Base-by-base conservation (phyloP, 2,113 vertebrate species). In the Anoplopoma fimbria region DNA sequence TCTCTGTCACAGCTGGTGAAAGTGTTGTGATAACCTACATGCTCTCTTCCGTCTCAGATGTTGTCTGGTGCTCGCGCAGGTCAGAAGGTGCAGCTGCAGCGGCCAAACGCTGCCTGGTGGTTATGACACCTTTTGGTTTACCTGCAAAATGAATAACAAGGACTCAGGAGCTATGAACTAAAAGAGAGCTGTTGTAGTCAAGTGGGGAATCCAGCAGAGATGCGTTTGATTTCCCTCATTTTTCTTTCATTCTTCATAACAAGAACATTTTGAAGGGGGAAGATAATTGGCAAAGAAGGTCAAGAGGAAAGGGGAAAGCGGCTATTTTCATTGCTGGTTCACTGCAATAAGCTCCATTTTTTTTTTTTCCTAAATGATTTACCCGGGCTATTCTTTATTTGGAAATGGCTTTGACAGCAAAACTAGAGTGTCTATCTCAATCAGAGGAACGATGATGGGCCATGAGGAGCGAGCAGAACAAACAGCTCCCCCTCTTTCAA, bases 261-360 rank as follows among this genome's bases (percentile, higher is more conserved):
- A 29, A 74, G 60, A 81, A 88, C 74, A 63, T 53, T 75, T 86
- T 88, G 63, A 79, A 53, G 36, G 40, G 71, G 40, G 40, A 49
- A 34, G 19, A 76, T 86, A 63, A 89, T 87, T 81, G 70, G 89
- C 68, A 70, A 63, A 79, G 75, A 77, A 51, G 81, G 67, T 69
- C 72, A 75, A 71, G 57, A 79, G 57, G 29, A 89, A 36, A 65
- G 25, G 47, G 75, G 61, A 38, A 74, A 82, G 79, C 81, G 67
- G 81, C 89, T 93, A 88, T 92, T 93, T 90, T 91, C 60, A 72
- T 70, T 38, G 42, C 53, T 86, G 79, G 75, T 89, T 90, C 81
- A 75, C 76, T 57, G 75, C 65, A 74, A 76, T 69, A 62, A 63
- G 42, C 57, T 79, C 15, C 13, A 64, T 70, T 77, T 91, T 84